Evolutionary conservation across 2,888 invertebrate species (phyloP).

Genomic region (Monoplex corrugatus): DNA sequence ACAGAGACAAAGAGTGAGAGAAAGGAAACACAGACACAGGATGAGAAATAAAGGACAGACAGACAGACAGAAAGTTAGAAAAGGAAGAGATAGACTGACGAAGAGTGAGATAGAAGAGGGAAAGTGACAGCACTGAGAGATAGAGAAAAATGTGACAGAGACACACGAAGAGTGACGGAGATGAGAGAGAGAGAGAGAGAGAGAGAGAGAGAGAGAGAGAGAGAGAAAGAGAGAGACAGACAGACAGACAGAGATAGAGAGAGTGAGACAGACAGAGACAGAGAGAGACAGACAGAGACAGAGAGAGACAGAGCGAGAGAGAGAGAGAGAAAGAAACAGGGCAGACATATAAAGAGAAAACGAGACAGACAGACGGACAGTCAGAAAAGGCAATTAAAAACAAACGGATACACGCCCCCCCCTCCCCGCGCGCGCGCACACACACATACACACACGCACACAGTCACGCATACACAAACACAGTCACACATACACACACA

Average conservation of each 20-base stretch:
- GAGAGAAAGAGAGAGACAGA: neutral
- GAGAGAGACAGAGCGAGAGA: neutral
- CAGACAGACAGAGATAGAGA: conserved; percentile 4
- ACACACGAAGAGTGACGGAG: neutral
- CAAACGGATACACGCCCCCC: no score
- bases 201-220: neutral
- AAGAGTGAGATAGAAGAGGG: neutral
- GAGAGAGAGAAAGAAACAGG: neutral
- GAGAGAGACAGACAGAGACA: neutral
- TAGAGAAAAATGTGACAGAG: neutral
- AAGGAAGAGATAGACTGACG: neutral
- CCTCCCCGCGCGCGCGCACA: no score
- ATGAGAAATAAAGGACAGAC: neutral
- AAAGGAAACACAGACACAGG: conserved; percentile 17
- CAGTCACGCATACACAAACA: no score
- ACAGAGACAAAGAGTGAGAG: neutral
- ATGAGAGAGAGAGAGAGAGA: conserved; percentile 4
- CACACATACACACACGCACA: no score
- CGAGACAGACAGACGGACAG: neutral
- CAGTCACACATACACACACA: no score
- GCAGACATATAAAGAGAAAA: neutral
- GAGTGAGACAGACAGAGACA: conserved; percentile 9
- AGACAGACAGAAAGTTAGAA: neutral
- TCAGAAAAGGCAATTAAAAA: no score
- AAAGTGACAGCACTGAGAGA: neutral